phyloP scores from a whole-genome alignment of 2,797 vertebrate genomes.

The Lindbergichthys nudifrons region DNA sequence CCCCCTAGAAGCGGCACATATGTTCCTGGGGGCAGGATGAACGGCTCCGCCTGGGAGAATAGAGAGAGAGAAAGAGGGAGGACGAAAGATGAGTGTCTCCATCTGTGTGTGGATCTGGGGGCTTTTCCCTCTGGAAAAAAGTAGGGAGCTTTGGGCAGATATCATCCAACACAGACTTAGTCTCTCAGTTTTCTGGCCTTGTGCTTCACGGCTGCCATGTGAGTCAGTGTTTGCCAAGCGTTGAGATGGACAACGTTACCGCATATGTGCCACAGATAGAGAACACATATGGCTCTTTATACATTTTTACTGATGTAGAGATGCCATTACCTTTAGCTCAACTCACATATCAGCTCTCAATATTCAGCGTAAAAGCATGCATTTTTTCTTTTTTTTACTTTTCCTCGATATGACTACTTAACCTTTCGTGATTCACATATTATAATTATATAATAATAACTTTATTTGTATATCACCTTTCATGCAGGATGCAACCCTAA shows the following conservation, averaged over 20 bases:
- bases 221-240: constrained; percentile 55
- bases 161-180: constrained; percentile 47
- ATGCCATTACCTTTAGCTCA: constrained; percentile 30
- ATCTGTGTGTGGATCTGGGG: constrained; percentile 79
- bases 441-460: too few species aligned
- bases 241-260: constrained; percentile 56
- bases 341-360: background rate
- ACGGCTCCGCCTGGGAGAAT: constrained; percentile 70
- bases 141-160: constrained; percentile 57
- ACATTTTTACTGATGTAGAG: constrained; percentile 25
- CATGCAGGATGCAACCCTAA: too few species aligned
- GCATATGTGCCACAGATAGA: constrained; percentile 61
- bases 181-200: constrained; percentile 46
- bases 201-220: constrained; percentile 54
- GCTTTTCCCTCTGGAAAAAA: constrained; percentile 68
- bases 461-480: too few species aligned
- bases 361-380: background rate
- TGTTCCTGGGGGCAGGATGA: constrained; percentile 77
- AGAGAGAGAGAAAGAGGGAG: constrained; percentile 41
- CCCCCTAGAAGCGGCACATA: constrained; percentile 75
- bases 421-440: constrained; percentile 2
- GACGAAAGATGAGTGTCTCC: constrained; percentile 70
- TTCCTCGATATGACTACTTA: background rate
- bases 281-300: constrained; percentile 55
- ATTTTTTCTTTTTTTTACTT: too few species aligned